These are phyloP conservation scores for Melinaea marsaeus DNA, from an alignment of 2,888 invertebrate species.

Conservation along the genomic window DNA sequence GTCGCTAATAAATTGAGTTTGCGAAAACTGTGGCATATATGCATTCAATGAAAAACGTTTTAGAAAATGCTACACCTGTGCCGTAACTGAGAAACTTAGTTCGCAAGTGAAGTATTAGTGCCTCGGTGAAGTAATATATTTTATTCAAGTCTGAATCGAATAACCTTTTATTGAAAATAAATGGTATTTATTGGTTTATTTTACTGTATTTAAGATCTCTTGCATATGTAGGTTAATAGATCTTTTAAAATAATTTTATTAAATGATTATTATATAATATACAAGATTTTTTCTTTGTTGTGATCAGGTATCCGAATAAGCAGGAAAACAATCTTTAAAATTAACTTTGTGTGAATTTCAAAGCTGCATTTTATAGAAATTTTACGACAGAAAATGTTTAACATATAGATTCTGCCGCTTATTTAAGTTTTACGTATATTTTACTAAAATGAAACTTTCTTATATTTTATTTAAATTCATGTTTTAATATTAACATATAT, in stretches of 20 bases:
- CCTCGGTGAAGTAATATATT: not conserved
- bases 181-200: not conserved
- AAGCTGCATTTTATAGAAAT: slow-evolving; percentile 9
- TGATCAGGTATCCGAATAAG: slow-evolving; percentile 8
- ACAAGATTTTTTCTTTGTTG: slow-evolving; percentile 10
- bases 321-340: slow-evolving; percentile 16
- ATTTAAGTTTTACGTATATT: too few species aligned
- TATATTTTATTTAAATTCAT: too few species aligned
- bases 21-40: not conserved
- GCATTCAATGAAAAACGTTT: slow-evolving; percentile 6
- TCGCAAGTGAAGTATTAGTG: not conserved
- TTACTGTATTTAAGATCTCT: not conserved
- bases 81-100: not conserved
- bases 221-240: too few species aligned
- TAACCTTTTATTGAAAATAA: not conserved
- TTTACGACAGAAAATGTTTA: too few species aligned
- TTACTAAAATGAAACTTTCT: too few species aligned
- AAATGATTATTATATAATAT: not conserved
- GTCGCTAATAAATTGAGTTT: slow-evolving; percentile 5
- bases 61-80: not conserved
- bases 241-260: too few species aligned
- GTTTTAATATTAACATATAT: too few species aligned
- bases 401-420: too few species aligned
- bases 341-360: slow-evolving; percentile 10
- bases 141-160: not conserved